Base-by-base conservation (phyloP, 2,888 invertebrate species). In the Tenthredo livida region DNA sequence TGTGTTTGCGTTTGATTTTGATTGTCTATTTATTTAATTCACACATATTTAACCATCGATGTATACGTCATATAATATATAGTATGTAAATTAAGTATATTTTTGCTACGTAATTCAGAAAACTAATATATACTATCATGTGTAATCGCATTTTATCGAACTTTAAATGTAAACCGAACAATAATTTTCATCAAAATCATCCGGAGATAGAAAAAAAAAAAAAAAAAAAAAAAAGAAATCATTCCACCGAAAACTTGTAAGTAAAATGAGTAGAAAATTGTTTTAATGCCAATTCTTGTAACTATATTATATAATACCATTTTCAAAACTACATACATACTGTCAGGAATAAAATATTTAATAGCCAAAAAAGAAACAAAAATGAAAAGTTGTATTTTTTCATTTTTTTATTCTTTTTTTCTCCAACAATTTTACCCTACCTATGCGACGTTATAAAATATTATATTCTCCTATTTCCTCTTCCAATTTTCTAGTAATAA, bases 41-140 rank as follows among this genome's bases (percentile, higher is more conserved):
- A 25, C 12, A 25, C 25, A 47, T 25, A 80, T 80, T 77, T 33
- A 40, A 50, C 54, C 37, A 37, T 21, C n/a, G 25, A 21, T 21
- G 33, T 33, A 33, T 33, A 33, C 4, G 2, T 10, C 5, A 40
- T 1, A 58, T 47, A 58, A 40, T 21, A n/a, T 40, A 61, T 37
- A 37, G 37, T 37, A 58, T 47, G 17, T 78, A 78, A 29, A 33
- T 54, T 43, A 43, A 33, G 12, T 73, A 43, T 73, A 73, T 73
- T 73, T 73, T 73, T 73, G 73, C 73, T 73, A 73, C 21, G 43
- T 73, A 73, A 43, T 43, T 70, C 70, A 37, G 37, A 37, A 70
- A 70, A 70, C 12, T 12, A 15, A 67, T 25, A 25, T 33, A 33
- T 29, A 29, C 29, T 2, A 29, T 25, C 61, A 6, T 1, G 17